Percentiles rank a stretch among this genome's conserved stretches.
Evolutionary conservation across 2,888 invertebrate genomes (phyloP).

Genomic region (Zygothrica quintamaculata): DNA sequence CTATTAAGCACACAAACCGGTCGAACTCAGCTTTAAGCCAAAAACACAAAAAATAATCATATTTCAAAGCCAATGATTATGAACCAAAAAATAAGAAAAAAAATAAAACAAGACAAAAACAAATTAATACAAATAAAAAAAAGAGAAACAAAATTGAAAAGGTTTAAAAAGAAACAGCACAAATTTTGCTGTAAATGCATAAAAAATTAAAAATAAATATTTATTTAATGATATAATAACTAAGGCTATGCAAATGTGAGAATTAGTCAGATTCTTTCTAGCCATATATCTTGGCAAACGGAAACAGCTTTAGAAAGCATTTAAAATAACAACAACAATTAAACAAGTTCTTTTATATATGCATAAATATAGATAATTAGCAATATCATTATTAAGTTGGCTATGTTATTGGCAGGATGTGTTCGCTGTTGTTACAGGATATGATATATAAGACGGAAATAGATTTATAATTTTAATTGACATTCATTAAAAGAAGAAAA

Average conservation of each 20-base stretch:
- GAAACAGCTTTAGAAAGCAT: constrained; percentile 18
- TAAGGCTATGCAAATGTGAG: constrained; percentile 25
- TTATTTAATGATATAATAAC: constrained; percentile 62
- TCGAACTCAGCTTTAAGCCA: constrained; percentile 60
- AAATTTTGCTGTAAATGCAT: constrained; percentile 37
- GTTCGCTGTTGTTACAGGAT: no score
- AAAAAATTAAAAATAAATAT: constrained; percentile 51
- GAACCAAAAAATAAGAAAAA: constrained; percentile 24
- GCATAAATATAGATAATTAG: background rate
- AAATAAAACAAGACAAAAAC: constrained; percentile 28
- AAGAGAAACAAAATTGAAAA: background rate
- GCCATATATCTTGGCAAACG: constrained; percentile 35
- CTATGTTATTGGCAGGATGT: no score
- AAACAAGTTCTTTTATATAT: no score
- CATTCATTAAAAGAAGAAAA: no score
- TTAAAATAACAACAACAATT: no score
- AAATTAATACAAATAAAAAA: constrained; percentile 1
- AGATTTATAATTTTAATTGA: no score
- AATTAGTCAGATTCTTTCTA: constrained; percentile 18
- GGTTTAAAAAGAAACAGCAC: constrained; percentile 21
- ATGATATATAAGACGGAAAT: no score
- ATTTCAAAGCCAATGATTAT: constrained; percentile 68
- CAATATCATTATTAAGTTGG: constrained; percentile 3
- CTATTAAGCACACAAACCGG: constrained; percentile 64
- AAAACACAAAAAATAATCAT: constrained; percentile 51